Evolutionary conservation across 2,888 invertebrate genomes (phyloP), one percentile per base, ranked within the genome.

Genomic region (Archips xylosteana): DNA sequence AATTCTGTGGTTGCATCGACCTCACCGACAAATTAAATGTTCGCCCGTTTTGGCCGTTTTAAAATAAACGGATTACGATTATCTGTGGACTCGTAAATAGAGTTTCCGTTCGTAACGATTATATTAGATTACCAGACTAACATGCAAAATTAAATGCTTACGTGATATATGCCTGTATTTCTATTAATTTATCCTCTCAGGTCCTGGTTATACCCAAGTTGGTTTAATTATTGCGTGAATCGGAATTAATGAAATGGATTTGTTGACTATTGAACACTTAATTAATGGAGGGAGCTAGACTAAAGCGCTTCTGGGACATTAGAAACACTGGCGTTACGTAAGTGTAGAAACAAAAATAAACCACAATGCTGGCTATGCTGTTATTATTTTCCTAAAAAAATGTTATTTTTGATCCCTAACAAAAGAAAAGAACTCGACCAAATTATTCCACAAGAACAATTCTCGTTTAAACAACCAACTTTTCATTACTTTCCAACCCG

Each of bases 401-500:
- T 62, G 42, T 32, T 54, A n/a, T 70, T 49, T 39, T 34, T 36
- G 34, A 45, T 23, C 3, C 32, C n/a, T 45, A 12, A 69, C 6
- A 62, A 23, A 32, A 61, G 13, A 62, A 62, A 67, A 10, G 61
- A 61, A 34, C n/a, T 32, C 51, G 15, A 23, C 45, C 65, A 42
- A 57, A 63, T 62, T 34, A 36, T 61, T 13, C 39, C 51, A 23
- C 61, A 54, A 60, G 54, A 62, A 71, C 49, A 66, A 67, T 47
- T 67, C 23, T 57, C 47, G 15, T 62, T 65, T 71, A 60, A 65
- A 66, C 60, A 32, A 51, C 49, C 45, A 67, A 66, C 42, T 66
- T 63, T 72, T 63, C 62, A 62, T 62, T 67, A 47, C 67, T 47
- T n/a, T 1, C 32, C 13, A 72, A 62, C 54, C 57, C 10, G 54